Evolutionary conservation across 1,140 invertebrate species (phyloP).

Genomic region (Leguminivora glycinivorella): DNA sequence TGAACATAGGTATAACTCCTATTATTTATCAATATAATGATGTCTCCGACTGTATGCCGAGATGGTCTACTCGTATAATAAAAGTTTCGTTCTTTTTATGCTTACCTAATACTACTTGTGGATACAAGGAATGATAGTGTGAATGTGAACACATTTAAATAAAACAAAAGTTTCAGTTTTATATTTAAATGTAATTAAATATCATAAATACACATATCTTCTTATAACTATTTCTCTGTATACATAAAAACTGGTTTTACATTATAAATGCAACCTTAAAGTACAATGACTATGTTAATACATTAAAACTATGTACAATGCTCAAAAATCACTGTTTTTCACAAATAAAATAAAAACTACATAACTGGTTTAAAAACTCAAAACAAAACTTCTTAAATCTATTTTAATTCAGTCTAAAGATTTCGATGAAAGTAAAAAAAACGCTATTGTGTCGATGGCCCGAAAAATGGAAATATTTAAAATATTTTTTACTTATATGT

Average conservation of each 20-base stretch:
- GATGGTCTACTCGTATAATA: too few relatives aligned
- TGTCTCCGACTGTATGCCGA: too few relatives aligned
- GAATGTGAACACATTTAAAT: too few relatives aligned
- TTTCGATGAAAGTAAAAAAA: slow-evolving; percentile 27
- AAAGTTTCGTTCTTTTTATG: too few relatives aligned
- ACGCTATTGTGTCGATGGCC: slow-evolving; percentile 17
- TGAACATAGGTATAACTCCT: too few relatives aligned
- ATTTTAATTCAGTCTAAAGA: slow-evolving; percentile 13
- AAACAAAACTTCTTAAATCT: slow-evolving; percentile 14
- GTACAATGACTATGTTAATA: slow-evolving; percentile 24
- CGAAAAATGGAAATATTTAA: not conserved
- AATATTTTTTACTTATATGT: not conserved
- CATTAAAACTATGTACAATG: slow-evolving; percentile 21
- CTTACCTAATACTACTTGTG: too few relatives aligned
- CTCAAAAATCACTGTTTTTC: not conserved
- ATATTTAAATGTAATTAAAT: slow-evolving; percentile 26
- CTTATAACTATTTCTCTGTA: not conserved
- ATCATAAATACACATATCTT: slow-evolving; percentile 6
- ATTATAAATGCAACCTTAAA: slow-evolving; percentile 17
- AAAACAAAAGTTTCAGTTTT: slow-evolving; percentile 4
- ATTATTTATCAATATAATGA: too few relatives aligned
- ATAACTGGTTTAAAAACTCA: not conserved
- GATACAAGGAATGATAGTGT: too few relatives aligned
- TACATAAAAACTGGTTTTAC: slow-evolving; percentile 10
- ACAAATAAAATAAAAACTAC: slow-evolving; percentile 13